Percentiles rank a stretch among this genome's conserved stretches.
These are phyloP conservation scores for Dromas ardeola DNA, from an alignment of 2,113 vertebrate genomes.

Conservation along the genomic window DNA sequence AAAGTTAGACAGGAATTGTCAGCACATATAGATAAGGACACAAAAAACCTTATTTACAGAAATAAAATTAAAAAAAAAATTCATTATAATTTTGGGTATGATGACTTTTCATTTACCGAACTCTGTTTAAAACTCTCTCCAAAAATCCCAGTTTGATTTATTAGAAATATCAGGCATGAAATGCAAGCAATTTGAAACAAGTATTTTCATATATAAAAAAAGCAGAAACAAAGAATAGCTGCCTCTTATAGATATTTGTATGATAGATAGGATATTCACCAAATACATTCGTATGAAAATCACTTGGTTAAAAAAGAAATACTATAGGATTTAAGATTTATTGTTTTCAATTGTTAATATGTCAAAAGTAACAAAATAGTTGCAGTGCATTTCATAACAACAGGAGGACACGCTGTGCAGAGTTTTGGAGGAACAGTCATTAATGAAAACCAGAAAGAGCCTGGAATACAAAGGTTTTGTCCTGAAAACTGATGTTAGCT, in stretches of 20 bases:
- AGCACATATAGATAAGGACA: not conserved
- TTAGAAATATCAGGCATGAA: not conserved
- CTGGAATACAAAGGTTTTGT: not conserved
- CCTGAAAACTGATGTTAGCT: not conserved
- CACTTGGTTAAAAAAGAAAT: not conserved
- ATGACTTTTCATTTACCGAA: not conserved
- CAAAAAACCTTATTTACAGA: accelerated
- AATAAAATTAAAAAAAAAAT: not conserved
- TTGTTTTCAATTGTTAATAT: not conserved
- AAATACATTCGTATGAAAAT: not conserved
- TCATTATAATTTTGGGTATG: not conserved
- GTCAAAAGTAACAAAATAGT: not conserved
- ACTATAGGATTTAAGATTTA: not conserved
- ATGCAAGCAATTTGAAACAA: not conserved
- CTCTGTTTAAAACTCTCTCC: not conserved
- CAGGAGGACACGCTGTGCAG: not conserved
- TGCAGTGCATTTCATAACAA: not conserved
- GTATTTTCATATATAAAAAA: not conserved
- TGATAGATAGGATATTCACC: not conserved
- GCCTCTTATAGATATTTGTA: not conserved
- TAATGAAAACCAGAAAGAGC: not conserved
- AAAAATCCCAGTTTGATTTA: not conserved
- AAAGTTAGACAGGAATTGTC: not conserved
- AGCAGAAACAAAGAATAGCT: not conserved
- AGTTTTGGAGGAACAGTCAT: not conserved